Conservation (phyloP, 2,113 vertebrate species). For the Gnathonemus longibarbis region DNA sequence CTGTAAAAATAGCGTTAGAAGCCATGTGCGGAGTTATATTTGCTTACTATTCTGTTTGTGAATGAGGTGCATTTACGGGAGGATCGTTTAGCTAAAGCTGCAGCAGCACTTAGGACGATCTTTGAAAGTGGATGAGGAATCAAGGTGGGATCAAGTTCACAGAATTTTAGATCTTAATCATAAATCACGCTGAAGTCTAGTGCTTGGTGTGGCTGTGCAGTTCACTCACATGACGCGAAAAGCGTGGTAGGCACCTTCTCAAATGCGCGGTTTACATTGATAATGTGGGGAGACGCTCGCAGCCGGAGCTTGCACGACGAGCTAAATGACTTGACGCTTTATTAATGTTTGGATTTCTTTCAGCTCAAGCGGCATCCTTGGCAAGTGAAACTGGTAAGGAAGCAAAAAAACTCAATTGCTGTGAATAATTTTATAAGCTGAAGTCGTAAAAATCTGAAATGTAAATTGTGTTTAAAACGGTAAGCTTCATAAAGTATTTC, state of each 20-base stretch:
- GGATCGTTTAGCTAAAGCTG: background rate
- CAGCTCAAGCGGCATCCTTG: constrained; percentile 2
- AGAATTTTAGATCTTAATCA: background rate
- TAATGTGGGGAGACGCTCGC: background rate
- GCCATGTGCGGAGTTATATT: background rate
- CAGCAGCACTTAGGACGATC: background rate
- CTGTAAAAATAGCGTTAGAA: background rate
- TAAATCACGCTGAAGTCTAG: background rate
- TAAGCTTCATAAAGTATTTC: background rate
- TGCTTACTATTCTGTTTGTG: background rate
- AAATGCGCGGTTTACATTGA: background rate
- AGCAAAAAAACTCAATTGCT: background rate
- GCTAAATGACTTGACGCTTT: background rate
- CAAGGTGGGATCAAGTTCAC: background rate
- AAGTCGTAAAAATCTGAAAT: background rate
- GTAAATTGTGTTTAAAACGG: background rate
- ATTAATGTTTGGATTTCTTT: background rate
- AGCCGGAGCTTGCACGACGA: background rate
- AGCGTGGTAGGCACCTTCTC: background rate
- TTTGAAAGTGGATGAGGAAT: background rate
- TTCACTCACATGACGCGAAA: background rate
- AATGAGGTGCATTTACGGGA: background rate
- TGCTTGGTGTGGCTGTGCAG: background rate
- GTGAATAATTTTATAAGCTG: background rate
- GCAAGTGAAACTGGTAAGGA: background rate